These are phyloP conservation scores for Girardinus metallicus DNA, from an alignment of 2,797 vertebrate genomes.

Conservation along the genomic window DNA sequence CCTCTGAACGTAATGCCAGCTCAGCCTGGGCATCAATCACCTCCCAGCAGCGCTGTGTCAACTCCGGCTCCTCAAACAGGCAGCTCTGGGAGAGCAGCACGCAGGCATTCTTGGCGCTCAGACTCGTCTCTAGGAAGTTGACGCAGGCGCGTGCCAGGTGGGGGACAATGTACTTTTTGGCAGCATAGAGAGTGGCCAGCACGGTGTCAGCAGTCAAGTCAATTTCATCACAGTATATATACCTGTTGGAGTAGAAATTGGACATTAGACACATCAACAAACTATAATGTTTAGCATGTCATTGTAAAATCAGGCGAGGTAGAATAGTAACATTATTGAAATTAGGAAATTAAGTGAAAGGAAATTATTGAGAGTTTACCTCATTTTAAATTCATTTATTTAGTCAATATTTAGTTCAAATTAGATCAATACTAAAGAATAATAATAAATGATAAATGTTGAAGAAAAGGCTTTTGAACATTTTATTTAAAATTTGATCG, in stretches of 20 bases:
- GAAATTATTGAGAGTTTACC: background rate
- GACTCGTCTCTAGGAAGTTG: conserved; percentile 96
- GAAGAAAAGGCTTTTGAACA: background rate
- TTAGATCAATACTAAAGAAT: background rate
- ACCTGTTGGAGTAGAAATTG: conserved; percentile 79
- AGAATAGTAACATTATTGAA: background rate
- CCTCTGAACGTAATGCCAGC: conserved; percentile 94
- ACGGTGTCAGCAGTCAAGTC: conserved; percentile 97
- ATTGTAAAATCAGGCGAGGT: background rate
- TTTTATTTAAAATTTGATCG: background rate
- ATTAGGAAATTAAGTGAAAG: background rate
- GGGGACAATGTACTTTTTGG: conserved; percentile 98
- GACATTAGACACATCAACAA: conserved; percentile 6
- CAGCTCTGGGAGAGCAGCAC: conserved; percentile 98
- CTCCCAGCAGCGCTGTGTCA: conserved; percentile 99
- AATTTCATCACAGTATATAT: conserved; percentile 98
- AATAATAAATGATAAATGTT: background rate
- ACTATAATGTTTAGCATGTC: background rate
- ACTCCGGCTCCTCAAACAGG: conserved; percentile 96
- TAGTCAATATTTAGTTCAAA: background rate
- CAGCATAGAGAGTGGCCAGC: conserved; percentile 94
- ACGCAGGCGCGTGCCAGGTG: conserved; percentile 96
- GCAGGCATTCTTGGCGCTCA: conserved; percentile 96
- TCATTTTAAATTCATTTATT: no score
- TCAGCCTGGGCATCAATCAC: conserved; percentile 98